Base-by-base conservation (phyloP, 2,113 vertebrate genomes). In the Melanotaenia duboulayi region DNA sequence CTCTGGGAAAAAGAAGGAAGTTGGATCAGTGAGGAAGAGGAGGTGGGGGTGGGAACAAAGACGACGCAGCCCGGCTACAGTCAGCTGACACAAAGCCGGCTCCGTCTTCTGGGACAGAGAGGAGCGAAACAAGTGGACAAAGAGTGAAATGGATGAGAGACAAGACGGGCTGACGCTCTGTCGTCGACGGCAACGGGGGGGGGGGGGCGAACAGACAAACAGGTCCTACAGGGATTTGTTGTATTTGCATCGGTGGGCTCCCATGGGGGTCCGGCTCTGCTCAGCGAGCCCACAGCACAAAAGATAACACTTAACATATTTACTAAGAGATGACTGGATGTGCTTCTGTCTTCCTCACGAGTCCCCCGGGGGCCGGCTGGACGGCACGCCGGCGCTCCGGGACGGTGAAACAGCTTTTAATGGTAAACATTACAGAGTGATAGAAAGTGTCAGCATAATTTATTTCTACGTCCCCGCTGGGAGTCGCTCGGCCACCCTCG, bases 231-330 rank as follows among this genome's bases (percentile, higher is more conserved):
- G 95, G 96, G 96, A 97, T 96, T 96, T 96, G 96, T 96, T 96
- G 94, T 94, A 96, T 98, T 96, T 97, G 96, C 96, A 96, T 97
- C 96, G 94, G 71, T 88, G 90, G 94, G 91, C 93, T 97, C 96
- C 96, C 96, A 93, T 94, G 96, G 85, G 32, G 96, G 95, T 85
- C 93, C 94, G 19, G 95, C 95, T 68, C 93, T 90, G 94, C 96
- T 96, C 94, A 59, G 95, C 94, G 94, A 96, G 95, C 95, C 49
- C 17, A 61, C 93, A 81, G 95, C 96, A 97, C 95, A 97, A 96
- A 98, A 97, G 96, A 97, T 95, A 97, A 97, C 96, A 97, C 96
- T 98, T 97, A 97, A 96, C 96, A 96, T 97, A 97, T 98, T 97
- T 97, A 96, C 96, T 96, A 96, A 96, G 96, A 97, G 96, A 97